A percentile compares a stretch with the other conserved stretches of the same genome.
These are phyloP conservation scores for Philereme vetulata DNA, from an alignment of 2,888 invertebrate genomes.

Conservation along the genomic window DNA sequence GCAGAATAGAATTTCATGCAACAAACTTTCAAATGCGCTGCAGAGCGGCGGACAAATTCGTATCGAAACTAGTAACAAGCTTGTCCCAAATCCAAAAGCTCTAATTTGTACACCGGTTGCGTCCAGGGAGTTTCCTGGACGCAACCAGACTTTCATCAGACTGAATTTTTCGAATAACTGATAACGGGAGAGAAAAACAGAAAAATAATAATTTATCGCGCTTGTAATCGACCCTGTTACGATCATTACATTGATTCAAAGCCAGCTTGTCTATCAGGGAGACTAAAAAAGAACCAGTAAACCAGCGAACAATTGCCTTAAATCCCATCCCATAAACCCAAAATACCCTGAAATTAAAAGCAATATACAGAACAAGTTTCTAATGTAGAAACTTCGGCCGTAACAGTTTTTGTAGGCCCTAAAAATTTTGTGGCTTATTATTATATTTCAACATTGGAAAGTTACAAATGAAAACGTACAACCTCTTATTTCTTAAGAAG, in stretches of 20 bases:
- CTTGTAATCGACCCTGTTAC: no score
- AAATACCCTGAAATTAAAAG: conserved; percentile 8
- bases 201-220: no score
- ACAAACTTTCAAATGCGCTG: background rate
- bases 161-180: no score
- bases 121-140: background rate
- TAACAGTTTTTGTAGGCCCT: conserved; percentile 13
- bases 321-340: background rate
- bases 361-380: conserved; percentile 9
- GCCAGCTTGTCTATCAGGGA: no score
- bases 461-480: conserved; percentile 23
- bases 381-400: conserved; percentile 20
- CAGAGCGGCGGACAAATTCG: background rate
- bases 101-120: background rate
- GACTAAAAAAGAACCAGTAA: no score
- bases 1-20: no score
- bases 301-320: background rate
- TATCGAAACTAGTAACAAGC: conserved; percentile 4
- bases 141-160: background rate
- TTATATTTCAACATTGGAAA: conserved; percentile 22
- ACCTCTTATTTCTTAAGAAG: conserved; percentile 14
- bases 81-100: conserved; percentile 5
- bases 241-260: no score
- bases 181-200: no score
- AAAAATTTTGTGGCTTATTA: conserved; percentile 14